A percentile compares a stretch with the other conserved stretches of the same genome.
Conservation (phyloP, 2,888 invertebrate genomes). For the Euplexia lucipara region DNA sequence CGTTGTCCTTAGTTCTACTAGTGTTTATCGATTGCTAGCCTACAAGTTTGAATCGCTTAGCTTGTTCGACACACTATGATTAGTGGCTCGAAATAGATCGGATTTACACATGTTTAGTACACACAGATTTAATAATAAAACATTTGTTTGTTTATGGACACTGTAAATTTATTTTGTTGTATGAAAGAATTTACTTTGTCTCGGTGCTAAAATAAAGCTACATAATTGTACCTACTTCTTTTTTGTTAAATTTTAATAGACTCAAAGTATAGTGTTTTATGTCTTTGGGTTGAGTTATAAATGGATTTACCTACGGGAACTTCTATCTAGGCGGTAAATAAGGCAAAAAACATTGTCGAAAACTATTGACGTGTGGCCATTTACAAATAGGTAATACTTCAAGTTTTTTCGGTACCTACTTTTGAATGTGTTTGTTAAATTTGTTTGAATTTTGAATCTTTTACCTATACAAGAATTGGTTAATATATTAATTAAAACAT, state of each 20-base stretch:
- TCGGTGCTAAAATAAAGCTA: neutral
- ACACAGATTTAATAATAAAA: slow-evolving; percentile 34
- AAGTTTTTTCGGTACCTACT: slow-evolving; percentile 13
- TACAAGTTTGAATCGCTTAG: slow-evolving; percentile 37
- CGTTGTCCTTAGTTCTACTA: slow-evolving; percentile 27
- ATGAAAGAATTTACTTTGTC: neutral
- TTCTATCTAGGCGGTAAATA: slow-evolving; percentile 12
- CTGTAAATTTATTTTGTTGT: neutral
- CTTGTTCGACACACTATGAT: slow-evolving; percentile 39
- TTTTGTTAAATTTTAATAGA: neutral
- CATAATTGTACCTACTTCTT: neutral
- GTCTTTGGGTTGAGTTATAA: neutral
- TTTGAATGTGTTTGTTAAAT: neutral
- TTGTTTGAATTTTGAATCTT: slow-evolving; percentile 1
- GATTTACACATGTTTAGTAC: slow-evolving; percentile 33
- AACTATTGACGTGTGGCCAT: slow-evolving; percentile 2
- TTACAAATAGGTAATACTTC: slow-evolving; percentile 15
- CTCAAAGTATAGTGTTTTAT: no score
- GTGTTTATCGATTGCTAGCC: slow-evolving; percentile 50
- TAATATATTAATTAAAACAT: no score
- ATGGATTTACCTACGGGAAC: no score
- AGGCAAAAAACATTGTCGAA: slow-evolving; percentile 12
- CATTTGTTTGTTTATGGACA: neutral
- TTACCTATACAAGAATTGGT: neutral
- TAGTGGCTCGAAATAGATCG: slow-evolving; percentile 24